These are phyloP conservation scores for Graphium colonna DNA, from an alignment of 2,888 invertebrate species.

Conservation along the genomic window DNA sequence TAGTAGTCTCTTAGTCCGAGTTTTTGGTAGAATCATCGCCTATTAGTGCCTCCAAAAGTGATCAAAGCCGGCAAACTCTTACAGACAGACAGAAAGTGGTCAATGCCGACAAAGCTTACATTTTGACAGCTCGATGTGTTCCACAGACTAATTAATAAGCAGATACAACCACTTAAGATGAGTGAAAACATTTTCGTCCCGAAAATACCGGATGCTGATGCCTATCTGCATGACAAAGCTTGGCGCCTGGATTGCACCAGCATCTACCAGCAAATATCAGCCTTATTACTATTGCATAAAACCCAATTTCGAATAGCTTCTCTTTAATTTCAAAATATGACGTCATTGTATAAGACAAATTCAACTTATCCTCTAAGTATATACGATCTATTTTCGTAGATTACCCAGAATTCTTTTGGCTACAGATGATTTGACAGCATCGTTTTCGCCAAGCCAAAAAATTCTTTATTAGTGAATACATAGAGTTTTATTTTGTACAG, in stretches of 20 bases:
- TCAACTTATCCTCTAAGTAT: constrained; percentile 20
- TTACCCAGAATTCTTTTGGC: constrained; percentile 35
- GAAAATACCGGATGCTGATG: constrained; percentile 78
- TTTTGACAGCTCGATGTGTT: constrained; percentile 73
- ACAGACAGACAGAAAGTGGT: constrained; percentile 37
- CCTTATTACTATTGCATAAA: constrained; percentile 25
- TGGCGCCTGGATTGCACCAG: constrained; percentile 63
- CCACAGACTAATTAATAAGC: constrained; percentile 76
- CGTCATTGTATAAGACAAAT: constrained; percentile 20
- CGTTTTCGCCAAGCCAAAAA: constrained; percentile 31
- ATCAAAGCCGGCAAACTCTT: constrained; percentile 67
- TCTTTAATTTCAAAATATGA: constrained; percentile 13
- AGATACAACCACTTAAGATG: constrained; percentile 80
- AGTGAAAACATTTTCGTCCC: constrained; percentile 79
- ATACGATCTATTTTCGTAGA: constrained; percentile 39
- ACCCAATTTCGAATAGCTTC: constrained; percentile 32
- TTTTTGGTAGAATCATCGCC: constrained; percentile 65
- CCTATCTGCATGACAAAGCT: constrained; percentile 76
- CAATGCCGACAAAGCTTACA: constrained; percentile 71
- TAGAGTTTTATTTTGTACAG: constrained; percentile 38
- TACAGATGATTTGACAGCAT: constrained; percentile 59
- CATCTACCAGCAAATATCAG: constrained; percentile 28
- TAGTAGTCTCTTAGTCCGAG: no score
- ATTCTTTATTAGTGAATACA: not conserved
- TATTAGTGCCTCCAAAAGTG: constrained; percentile 51